Evolutionary conservation across 2,888 invertebrate species (phyloP).

Genomic region (Eubasilissa splendida): DNA sequence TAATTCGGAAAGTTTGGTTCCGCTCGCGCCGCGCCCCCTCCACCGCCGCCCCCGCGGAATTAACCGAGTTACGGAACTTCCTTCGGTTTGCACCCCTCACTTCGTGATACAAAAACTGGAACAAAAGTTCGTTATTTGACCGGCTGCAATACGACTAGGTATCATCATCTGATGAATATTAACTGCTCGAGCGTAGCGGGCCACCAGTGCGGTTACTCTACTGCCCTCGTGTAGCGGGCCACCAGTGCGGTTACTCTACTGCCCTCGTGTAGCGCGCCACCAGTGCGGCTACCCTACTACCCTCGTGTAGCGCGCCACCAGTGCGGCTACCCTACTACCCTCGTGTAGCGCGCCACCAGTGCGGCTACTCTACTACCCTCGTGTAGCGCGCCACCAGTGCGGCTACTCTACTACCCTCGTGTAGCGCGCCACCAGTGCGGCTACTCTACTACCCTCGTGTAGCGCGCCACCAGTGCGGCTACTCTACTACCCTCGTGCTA

Average conservation of each 20-base stretch:
- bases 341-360: not conserved
- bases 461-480: not conserved
- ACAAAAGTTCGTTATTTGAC: constrained; percentile 10
- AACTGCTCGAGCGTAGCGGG: not conserved
- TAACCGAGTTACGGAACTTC: constrained; percentile 27
- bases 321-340: not conserved
- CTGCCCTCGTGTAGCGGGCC: not conserved
- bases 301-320: not conserved
- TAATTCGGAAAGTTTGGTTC: constrained; percentile 25
- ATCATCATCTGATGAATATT: not conserved
- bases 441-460: too few relatives aligned
- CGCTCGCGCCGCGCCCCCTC: not conserved
- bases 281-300: not conserved
- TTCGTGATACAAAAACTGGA: not conserved
- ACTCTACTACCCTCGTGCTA: too few relatives aligned
- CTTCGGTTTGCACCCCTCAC: constrained; percentile 1
- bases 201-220: not conserved
- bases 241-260: not conserved
- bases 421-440: not conserved
- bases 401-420: too few relatives aligned
- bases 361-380: too few relatives aligned
- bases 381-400: not conserved
- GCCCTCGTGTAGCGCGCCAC: not conserved
- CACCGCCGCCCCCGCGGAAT: not conserved
- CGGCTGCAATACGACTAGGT: not conserved